Conservation (phyloP, 2,797 vertebrate genomes). For the Brachymystax lenok region DNA sequence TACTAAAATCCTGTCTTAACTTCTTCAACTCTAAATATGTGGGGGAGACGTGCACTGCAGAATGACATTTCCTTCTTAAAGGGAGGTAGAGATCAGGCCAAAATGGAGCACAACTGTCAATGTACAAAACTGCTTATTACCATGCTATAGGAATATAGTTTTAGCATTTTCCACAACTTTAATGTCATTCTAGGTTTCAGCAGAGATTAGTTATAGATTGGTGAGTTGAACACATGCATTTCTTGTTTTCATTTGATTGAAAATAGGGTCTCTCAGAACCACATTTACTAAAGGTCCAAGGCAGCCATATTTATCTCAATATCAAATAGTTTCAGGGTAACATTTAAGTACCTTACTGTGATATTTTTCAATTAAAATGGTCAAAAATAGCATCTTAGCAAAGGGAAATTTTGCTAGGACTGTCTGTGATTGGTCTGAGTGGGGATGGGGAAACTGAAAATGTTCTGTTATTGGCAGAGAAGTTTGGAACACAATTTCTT, state of each 20-base stretch:
- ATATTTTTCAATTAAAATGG: too few relatives aligned
- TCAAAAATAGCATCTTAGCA: too few relatives aligned
- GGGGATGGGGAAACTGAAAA: too few relatives aligned
- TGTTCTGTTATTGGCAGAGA: too few relatives aligned
- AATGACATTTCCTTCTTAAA: neutral
- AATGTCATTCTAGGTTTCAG: neutral
- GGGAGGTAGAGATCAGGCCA: neutral
- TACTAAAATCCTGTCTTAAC: constrained; percentile 10
- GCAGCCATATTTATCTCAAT: neutral
- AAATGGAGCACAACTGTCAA: neutral
- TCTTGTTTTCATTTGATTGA: neutral
- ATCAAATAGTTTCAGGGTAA: neutral
- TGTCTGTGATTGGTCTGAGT: too few relatives aligned
- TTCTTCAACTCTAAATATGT: neutral
- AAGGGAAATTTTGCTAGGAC: too few relatives aligned
- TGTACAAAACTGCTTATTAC: neutral
- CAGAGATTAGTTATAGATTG: neutral
- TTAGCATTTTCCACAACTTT: neutral
- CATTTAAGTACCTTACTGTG: too few relatives aligned
- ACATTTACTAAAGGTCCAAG: neutral
- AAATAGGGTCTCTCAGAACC: neutral
- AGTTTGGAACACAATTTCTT: too few relatives aligned
- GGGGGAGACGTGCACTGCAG: neutral
- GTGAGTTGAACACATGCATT: neutral
- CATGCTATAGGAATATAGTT: neutral